Evolutionary conservation across 1,140 invertebrate species (phyloP).

Genomic region (Caenorhabditis inopinata): DNA sequence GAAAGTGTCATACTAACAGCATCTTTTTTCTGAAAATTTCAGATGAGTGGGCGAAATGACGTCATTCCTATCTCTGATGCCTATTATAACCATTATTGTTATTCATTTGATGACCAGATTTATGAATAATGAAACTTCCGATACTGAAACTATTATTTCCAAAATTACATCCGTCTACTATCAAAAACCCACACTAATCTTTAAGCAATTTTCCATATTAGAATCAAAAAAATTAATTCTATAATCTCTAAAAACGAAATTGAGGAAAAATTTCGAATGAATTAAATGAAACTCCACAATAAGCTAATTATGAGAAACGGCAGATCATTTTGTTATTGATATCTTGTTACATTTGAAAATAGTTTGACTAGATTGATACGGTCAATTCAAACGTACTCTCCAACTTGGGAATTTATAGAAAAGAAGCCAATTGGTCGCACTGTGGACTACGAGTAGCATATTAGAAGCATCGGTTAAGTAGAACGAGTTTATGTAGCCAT

Average conservation of each 20-base stretch:
- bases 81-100: background rate
- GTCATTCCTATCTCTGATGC: background rate
- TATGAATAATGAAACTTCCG: slow-evolving; percentile 3
- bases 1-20: background rate
- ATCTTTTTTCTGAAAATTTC: slow-evolving; percentile 25
- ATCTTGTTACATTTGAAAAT: too few species aligned
- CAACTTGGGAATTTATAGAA: slow-evolving; percentile 62
- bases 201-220: background rate
- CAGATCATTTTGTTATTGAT: background rate
- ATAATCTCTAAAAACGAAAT: background rate
- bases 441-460: slow-evolving; percentile 54
- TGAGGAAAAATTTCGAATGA: background rate
- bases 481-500: slow-evolving; percentile 59
- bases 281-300: background rate
- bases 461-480: slow-evolving; percentile 66
- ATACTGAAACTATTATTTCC: background rate
- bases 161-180: background rate
- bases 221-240: background rate
- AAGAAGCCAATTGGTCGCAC: slow-evolving; percentile 62
- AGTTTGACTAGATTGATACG: too few species aligned
- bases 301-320: background rate
- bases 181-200: background rate
- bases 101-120: background rate
- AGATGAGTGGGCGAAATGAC: background rate
- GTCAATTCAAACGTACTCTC: background rate